These are phyloP conservation scores for Solenodon paradoxus DNA, from an alignment of 2,113 vertebrate species.

Conservation along the genomic window DNA sequence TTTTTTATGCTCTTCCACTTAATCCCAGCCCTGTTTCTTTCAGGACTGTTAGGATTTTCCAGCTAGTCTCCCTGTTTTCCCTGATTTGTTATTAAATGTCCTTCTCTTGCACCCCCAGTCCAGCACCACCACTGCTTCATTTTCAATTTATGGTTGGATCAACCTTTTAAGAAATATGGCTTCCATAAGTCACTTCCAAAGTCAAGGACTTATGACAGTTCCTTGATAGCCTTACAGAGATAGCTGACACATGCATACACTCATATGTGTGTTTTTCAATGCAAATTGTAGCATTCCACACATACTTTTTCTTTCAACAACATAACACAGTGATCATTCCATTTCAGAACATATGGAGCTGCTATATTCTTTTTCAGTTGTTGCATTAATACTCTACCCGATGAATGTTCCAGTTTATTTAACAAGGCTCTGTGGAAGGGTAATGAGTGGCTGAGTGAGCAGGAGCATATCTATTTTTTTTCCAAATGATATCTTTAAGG, in stretches of 20 bases:
- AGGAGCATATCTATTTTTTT: neutral
- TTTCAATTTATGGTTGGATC: neutral
- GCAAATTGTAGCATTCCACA: neutral
- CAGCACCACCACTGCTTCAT: neutral
- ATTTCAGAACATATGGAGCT: neutral
- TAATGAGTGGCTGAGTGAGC: neutral
- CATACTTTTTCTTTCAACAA: neutral
- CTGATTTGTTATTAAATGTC: neutral
- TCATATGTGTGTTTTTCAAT: neutral
- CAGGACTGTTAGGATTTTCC: neutral
- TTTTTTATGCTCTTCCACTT: neutral
- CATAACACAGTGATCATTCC: neutral
- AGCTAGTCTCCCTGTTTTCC: neutral
- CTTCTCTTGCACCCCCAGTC: too few species aligned
- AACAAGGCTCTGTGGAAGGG: neutral
- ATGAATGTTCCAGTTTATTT: neutral
- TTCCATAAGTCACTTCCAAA: neutral
- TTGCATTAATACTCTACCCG: neutral
- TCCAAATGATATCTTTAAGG: neutral
- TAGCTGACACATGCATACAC: neutral
- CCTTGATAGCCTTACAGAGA: conserved; percentile 5
- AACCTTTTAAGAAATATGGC: neutral
- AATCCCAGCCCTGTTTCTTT: neutral
- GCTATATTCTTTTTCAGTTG: neutral
- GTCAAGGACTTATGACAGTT: conserved; percentile 29